These are phyloP conservation scores for Pammene fasciana DNA, from an alignment of 2,888 invertebrate genomes.

Conservation along the genomic window DNA sequence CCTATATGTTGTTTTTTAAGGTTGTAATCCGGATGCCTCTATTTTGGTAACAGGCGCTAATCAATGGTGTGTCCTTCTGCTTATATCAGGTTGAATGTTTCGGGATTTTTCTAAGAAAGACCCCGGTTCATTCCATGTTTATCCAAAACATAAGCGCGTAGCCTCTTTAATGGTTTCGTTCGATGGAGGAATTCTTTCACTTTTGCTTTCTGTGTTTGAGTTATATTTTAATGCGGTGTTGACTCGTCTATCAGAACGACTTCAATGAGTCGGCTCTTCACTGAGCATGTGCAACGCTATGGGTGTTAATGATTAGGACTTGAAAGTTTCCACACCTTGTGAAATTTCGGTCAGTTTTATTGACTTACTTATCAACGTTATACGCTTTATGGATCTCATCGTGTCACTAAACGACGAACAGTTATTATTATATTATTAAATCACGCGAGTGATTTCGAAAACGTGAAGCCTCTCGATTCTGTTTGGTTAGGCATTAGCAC, in stretches of 20 bases:
- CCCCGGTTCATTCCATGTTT: conserved; percentile 67
- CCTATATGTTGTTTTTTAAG: conserved; percentile 49
- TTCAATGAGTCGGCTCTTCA: conserved; percentile 39
- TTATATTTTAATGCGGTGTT: conserved; percentile 38
- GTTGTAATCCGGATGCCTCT: conserved; percentile 49
- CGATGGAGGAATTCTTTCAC: conserved; percentile 68
- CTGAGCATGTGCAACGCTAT: conserved; percentile 21
- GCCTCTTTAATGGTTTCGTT: conserved; percentile 64
- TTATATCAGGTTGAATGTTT: conserved; percentile 59
- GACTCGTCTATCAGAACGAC: conserved; percentile 44
- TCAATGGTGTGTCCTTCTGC: conserved; percentile 69
- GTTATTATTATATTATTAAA: conserved; percentile 80
- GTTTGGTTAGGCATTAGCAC: conserved; percentile 70
- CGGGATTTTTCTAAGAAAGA: conserved; percentile 71
- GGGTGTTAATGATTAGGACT: conserved; percentile 37
- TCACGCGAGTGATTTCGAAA: conserved; percentile 71
- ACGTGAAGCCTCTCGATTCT: conserved; percentile 59
- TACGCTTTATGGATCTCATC: conserved; percentile 58
- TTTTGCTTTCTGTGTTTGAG: conserved; percentile 67
- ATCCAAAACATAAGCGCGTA: conserved; percentile 69
- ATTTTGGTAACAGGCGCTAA: conserved; percentile 67
- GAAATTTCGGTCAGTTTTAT: conserved; percentile 70
- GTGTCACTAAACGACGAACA: conserved; percentile 69
- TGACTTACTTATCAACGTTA: conserved; percentile 58
- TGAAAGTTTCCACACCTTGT: conserved; percentile 54